phyloP scores from a whole-genome alignment of 37 sponge, comb jelly and placozoan species.

The Lycopodina hypogea region DNA sequence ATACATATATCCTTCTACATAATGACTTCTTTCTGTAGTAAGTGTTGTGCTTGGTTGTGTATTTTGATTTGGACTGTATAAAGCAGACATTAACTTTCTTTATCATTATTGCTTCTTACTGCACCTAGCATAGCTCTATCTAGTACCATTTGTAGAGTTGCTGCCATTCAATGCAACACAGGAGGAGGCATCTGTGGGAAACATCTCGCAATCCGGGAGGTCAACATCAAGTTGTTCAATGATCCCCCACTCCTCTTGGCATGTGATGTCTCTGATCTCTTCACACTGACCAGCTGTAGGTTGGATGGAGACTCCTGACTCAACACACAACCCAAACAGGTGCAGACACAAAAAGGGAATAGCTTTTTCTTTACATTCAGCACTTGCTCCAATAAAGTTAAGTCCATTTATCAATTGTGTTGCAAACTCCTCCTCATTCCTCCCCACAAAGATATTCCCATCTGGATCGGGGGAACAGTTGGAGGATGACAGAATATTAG shows the following conservation, averaged over 20 bases:
- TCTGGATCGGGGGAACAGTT: background rate
- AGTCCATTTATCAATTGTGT: background rate
- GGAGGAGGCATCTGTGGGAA: background rate
- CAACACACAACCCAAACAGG: constrained; percentile 10
- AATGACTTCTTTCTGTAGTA: no score
- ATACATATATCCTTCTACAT: no score
- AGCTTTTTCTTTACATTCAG: background rate
- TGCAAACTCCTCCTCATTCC: background rate
- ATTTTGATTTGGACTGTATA: background rate
- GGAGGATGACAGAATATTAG: background rate
- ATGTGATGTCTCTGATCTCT: background rate
- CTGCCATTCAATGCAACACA: background rate
- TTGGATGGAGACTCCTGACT: background rate
- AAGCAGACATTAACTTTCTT: background rate
- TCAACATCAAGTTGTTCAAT: background rate
- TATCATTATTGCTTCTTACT: background rate
- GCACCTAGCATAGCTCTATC: background rate
- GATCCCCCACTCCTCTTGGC: background rate
- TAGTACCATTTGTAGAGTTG: background rate
- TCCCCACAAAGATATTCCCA: background rate
- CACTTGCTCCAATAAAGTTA: background rate
- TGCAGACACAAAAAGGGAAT: constrained; percentile 25
- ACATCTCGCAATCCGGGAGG: constrained; percentile 1
- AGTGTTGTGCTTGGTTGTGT: background rate
- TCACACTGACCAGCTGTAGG: constrained; percentile 6